phyloP scores from a whole-genome alignment of 2,888 invertebrate species.

The Bombylius discolor region DNA sequence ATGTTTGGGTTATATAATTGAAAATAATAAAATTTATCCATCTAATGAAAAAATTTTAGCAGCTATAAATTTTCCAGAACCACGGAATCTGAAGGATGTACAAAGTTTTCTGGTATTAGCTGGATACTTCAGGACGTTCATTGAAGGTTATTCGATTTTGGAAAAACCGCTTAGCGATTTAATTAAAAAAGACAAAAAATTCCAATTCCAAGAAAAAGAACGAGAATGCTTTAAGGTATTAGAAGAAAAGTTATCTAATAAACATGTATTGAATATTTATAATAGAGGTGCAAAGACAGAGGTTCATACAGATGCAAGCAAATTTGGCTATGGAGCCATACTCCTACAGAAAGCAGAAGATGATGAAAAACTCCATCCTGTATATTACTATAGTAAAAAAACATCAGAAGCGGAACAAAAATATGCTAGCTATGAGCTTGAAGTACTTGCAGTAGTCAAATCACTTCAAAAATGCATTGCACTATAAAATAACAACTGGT shows the following conservation, averaged over 20 bases:
- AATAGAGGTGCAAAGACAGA: constrained; percentile 15
- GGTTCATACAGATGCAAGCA: constrained; percentile 21
- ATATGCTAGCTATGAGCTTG: constrained; percentile 6
- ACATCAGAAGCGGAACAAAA: constrained; percentile 17
- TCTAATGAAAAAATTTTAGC: background rate
- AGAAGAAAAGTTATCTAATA: background rate
- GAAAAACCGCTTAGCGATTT: background rate
- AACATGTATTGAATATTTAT: constrained; percentile 20
- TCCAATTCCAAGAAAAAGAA: background rate
- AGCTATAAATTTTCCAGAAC: background rate
- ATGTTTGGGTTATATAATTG: background rate
- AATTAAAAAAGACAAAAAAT: background rate
- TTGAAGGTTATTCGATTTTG: too few species aligned
- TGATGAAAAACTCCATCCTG: constrained; percentile 15
- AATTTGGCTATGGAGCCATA: constrained; percentile 18
- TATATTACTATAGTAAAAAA: constrained; percentile 19
- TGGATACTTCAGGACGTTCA: too few species aligned
- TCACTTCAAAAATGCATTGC: background rate
- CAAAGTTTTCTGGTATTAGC: background rate
- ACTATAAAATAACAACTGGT: too few species aligned
- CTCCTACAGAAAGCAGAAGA: constrained; percentile 15
- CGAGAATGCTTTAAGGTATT: background rate
- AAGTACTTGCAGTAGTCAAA: background rate
- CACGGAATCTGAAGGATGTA: background rate
- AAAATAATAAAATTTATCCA: background rate